These are phyloP conservation scores for Magallana angulata DNA, from an alignment of 1,140 invertebrate genomes.

Conservation along the genomic window DNA sequence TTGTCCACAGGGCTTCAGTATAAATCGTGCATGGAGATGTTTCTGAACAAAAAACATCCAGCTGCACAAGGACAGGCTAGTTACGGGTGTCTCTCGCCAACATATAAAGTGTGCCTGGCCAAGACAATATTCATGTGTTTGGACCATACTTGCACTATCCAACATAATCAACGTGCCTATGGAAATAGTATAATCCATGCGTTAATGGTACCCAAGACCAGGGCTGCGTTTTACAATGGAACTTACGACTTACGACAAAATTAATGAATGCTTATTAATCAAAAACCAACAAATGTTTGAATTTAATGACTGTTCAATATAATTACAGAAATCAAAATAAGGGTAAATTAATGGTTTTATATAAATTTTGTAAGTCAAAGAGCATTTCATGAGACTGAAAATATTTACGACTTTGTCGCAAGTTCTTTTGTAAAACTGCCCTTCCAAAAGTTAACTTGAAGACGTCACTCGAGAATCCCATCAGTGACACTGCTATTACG, in stretches of 20 bases:
- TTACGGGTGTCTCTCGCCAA: slow-evolving; percentile 9
- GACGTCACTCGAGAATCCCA: background rate
- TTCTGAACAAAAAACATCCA: background rate
- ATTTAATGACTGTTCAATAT: too few species aligned
- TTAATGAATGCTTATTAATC: too few species aligned
- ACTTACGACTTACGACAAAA: too few species aligned
- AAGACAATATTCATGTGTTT: slow-evolving; percentile 30
- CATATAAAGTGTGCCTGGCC: slow-evolving; percentile 16
- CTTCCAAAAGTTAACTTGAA: background rate
- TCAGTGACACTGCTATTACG: background rate
- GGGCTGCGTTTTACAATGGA: too few species aligned
- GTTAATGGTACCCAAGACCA: slow-evolving; percentile 19
- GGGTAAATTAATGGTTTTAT: too few species aligned
- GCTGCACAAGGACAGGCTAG: background rate
- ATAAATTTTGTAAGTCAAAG: too few species aligned
- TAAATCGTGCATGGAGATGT: slow-evolving; percentile 37
- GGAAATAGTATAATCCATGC: background rate
- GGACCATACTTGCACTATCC: slow-evolving; percentile 37
- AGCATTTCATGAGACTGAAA: too few species aligned
- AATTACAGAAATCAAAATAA: too few species aligned
- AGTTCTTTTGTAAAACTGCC: background rate
- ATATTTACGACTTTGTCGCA: too few species aligned
- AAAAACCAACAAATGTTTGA: too few species aligned
- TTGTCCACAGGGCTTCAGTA: slow-evolving; percentile 16
- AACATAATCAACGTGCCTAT: slow-evolving; percentile 37